Percentiles rank a stretch among this genome's conserved stretches.
phyloP scores from a whole-genome alignment of 2,113 vertebrate species.

The Salvelinus namaycush region DNA sequence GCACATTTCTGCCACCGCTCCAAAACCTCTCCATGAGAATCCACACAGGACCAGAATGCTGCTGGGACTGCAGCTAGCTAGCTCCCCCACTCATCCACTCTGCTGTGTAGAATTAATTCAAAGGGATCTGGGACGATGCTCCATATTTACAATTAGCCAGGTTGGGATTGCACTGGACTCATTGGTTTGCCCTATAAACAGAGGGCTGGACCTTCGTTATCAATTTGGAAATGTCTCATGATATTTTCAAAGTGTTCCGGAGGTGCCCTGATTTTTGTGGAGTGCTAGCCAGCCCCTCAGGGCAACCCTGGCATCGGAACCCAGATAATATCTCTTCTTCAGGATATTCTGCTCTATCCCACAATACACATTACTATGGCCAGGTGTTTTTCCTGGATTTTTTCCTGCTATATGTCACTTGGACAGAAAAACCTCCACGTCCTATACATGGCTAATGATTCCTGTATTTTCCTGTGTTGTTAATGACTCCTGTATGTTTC shows the following conservation, averaged over 20 bases:
- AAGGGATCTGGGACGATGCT: slow-evolving; percentile 12
- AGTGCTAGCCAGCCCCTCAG: slow-evolving; percentile 1
- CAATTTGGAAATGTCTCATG: slow-evolving; percentile 36
- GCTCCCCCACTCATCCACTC: neutral
- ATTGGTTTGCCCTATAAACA: no score
- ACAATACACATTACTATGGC: no score
- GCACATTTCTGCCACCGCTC: slow-evolving; percentile 19
- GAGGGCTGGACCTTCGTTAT: slow-evolving; percentile 19
- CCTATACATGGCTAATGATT: no score
- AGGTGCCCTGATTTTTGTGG: slow-evolving; percentile 14
- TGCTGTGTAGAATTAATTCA: neutral
- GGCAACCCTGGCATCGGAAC: neutral
- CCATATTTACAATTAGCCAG: slow-evolving; percentile 26
- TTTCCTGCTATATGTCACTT: no score
- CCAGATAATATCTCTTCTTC: slow-evolving; percentile 22
- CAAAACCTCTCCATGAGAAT: slow-evolving; percentile 37
- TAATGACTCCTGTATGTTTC: no score
- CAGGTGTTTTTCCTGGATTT: no score
- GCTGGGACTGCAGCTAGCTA: neutral
- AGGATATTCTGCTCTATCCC: slow-evolving; percentile 13
- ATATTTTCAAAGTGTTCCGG: slow-evolving; percentile 60
- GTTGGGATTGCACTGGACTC: no score
- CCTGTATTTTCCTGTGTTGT: no score
- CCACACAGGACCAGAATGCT: slow-evolving; percentile 10
- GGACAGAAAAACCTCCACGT: no score